Base-by-base conservation (phyloP, 2,888 invertebrate genomes). In the Hydrotaea diabolus region DNA sequence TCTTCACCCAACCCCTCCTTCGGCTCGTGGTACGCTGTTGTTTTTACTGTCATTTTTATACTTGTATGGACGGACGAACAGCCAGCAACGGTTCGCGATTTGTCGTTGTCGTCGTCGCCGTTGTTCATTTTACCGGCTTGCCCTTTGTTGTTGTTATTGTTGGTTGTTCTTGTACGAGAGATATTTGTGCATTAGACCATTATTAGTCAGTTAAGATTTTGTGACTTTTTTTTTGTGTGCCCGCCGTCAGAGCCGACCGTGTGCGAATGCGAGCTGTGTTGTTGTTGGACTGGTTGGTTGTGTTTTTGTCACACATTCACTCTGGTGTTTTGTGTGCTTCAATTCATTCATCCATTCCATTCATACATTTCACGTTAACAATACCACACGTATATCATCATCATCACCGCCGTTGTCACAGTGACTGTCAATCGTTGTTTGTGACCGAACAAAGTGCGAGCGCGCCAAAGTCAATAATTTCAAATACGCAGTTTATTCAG, bases 181-280 rank as follows among this genome's bases (percentile, higher is more conserved):
- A 19, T 75, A 39, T 78, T 19, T 78, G 77, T 85, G 85, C 85
- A 85, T 82, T 85, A 85, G 85, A 85, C 85, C 82, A 85, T 82
- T 82, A 85, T 85, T 85, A 85, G 85, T 80, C 85, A 73, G 85
- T 82, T 85, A 85, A 82, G 85, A 85, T 85, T 85, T 77, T 76
- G 17, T 78, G 49, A 53, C 57, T 19, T 31, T 69, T 77, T 73
- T 31, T 31, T 7, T 31, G 31, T 31, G 31, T 31, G 31, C 31
- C 31, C n/a, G 49, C 31, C 31, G 3, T 31, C 31, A 31, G 7
- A 31, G 31, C 31, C 31, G 31, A 31, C 49, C 26, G n/a, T 17
- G 7, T 69, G 57, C 49, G 46, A 49, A 49, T 62, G 31, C 73
- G 76, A 39, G 57, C 9, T n/a, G n/a, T n/a, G n/a, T n/a, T n/a